Conservation (phyloP, 2,113 vertebrate species). For the Neolamprologus devosi region DNA sequence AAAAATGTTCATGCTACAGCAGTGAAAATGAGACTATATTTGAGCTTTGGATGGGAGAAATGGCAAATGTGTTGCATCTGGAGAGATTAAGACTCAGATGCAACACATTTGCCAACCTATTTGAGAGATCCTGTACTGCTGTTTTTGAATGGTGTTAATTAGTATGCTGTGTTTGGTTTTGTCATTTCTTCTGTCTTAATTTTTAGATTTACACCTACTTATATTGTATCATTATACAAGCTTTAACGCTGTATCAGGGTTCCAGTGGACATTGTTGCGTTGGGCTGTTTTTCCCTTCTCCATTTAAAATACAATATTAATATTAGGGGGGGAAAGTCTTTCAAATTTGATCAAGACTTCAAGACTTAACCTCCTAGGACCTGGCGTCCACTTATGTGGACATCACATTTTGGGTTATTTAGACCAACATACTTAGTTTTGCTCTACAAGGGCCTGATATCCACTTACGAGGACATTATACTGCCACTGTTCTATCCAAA, state of each 20-base stretch:
- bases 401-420: neutral
- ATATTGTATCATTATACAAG: neutral
- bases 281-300: neutral
- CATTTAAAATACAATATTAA: neutral
- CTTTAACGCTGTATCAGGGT: neutral
- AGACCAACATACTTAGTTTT: neutral
- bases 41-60: neutral
- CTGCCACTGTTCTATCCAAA: neutral
- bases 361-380: neutral
- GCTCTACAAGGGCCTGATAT: neutral
- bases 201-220: neutral
- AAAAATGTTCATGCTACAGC: neutral
- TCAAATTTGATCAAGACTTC: neutral
- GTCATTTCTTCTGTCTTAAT: neutral
- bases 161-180: neutral
- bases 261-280: neutral
- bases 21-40: neutral
- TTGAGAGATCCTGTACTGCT: neutral
- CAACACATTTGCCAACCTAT: neutral
- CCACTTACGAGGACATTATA: neutral
- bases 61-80: neutral
- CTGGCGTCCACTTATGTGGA: neutral
- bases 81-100: neutral
- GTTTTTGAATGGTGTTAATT: neutral
- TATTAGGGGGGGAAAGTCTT: neutral